A percentile compares a stretch with the other conserved stretches of the same genome.
These are phyloP conservation scores for Strigamia maritima DNA, from an alignment of 2,888 invertebrate species.

Conservation along the genomic window DNA sequence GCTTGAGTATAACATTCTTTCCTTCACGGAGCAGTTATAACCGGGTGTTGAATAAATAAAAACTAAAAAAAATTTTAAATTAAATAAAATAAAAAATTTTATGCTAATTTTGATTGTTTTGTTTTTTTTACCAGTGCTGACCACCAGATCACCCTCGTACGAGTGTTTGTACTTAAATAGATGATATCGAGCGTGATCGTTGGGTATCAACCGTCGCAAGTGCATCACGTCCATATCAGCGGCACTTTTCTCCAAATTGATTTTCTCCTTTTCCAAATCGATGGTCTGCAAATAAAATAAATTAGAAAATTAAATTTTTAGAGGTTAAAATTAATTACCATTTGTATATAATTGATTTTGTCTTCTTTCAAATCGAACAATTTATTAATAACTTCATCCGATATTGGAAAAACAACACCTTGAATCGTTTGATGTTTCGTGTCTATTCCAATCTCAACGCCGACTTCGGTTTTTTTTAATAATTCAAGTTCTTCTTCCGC, in stretches of 20 bases:
- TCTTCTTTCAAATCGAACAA: slow-evolving; percentile 70
- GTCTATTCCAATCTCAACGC: slow-evolving; percentile 74
- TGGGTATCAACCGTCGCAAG: slow-evolving; percentile 75
- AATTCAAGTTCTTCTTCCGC: slow-evolving; percentile 82
- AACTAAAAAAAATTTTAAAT: slow-evolving; percentile 59
- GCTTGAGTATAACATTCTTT: slow-evolving; percentile 97
- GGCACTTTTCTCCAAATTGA: slow-evolving; percentile 70
- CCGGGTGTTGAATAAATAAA: slow-evolving; percentile 99
- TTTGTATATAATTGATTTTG: slow-evolving; percentile 82
- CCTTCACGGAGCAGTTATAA: slow-evolving; percentile 90
- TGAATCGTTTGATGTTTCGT: slow-evolving; percentile 83
- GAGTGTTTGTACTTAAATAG: slow-evolving; percentile 85
- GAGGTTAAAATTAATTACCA: slow-evolving; percentile 57
- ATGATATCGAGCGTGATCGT: slow-evolving; percentile 84
- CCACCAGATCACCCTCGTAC: slow-evolving; percentile 85
- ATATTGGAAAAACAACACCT: slow-evolving; percentile 84
- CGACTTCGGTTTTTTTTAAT: slow-evolving; percentile 64
- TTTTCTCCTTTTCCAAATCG: slow-evolving; percentile 81
- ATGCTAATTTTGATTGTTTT: not conserved
- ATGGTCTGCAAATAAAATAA: slow-evolving; percentile 49
- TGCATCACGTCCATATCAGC: slow-evolving; percentile 65
- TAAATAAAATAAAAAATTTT: slow-evolving; percentile 11
- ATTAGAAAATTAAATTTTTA: not conserved
- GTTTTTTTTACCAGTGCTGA: slow-evolving; percentile 69
- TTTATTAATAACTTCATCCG: slow-evolving; percentile 72